Conservation (phyloP, 2,113 vertebrate genomes). For the Collichthys lucidus region DNA sequence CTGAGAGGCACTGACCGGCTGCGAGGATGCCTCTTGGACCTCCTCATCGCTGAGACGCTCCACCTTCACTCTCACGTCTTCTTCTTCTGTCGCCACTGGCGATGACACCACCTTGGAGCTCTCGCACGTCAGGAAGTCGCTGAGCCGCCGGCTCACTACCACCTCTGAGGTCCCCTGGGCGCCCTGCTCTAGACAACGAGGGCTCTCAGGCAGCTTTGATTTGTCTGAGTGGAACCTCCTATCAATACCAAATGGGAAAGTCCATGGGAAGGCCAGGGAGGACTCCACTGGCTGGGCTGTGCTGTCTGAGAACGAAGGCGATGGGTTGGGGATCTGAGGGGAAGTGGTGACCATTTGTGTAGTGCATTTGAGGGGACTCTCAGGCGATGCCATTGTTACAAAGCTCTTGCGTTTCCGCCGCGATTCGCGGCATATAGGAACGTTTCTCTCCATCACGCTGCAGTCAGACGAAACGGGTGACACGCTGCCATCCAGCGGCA, state of each 20-base stretch:
- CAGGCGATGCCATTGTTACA: constrained; percentile 90
- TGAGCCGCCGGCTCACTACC: constrained; percentile 84
- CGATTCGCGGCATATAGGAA: constrained; percentile 93
- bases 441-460: constrained; percentile 94
- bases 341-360: constrained; percentile 92
- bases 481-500: constrained; percentile 93
- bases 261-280: constrained; percentile 97
- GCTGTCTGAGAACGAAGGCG: constrained; percentile 91
- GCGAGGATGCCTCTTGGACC: constrained; percentile 93
- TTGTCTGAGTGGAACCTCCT: constrained; percentile 94
- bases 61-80: constrained; percentile 95
- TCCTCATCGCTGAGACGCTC: constrained; percentile 97
- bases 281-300: constrained; percentile 93
- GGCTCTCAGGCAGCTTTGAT: constrained; percentile 91
- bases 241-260: constrained; percentile 97
- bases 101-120: constrained; percentile 88
- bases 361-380: constrained; percentile 94
- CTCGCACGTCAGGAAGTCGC: constrained; percentile 94
- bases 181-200: constrained; percentile 91
- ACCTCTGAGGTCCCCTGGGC: constrained; percentile 86
- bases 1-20: constrained; percentile 95
- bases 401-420: constrained; percentile 96
- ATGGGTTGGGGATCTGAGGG: constrained; percentile 93
- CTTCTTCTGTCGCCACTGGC: constrained; percentile 89
- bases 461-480: constrained; percentile 97